phyloP scores from a whole-genome alignment of 1,140 invertebrate genomes.

The Semibalanus balanoides region DNA sequence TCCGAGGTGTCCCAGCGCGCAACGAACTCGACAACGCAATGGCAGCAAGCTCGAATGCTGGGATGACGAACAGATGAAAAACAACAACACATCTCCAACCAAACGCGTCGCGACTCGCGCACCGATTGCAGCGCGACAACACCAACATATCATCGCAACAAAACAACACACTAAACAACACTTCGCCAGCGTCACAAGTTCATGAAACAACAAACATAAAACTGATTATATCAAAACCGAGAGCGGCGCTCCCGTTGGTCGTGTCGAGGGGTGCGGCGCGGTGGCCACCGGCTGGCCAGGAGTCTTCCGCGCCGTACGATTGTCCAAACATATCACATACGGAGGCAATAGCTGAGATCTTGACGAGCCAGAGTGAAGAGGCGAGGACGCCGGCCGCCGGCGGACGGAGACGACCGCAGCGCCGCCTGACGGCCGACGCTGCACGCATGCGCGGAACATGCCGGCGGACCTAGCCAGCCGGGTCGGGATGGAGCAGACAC shows the following conservation, averaged over 20 bases:
- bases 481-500: no score
- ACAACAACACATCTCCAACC: background rate
- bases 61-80: background rate
- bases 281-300: no score
- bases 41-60: background rate
- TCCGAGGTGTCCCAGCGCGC: background rate
- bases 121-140: background rate
- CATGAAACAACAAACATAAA: background rate
- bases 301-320: background rate
- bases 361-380: background rate
- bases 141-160: background rate
- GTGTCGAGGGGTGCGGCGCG: background rate
- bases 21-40: background rate
- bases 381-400: no score
- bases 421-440: no score
- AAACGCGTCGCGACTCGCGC: background rate
- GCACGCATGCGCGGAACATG: no score
- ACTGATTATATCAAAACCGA: background rate
- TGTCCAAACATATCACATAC: constrained; percentile 1
- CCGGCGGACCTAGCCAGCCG: no score
- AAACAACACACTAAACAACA: background rate
- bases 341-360: background rate
- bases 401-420: no score
- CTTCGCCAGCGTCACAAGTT: background rate
- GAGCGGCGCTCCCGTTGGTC: no score